Evolutionary conservation across 2,113 vertebrate species (phyloP).

Genomic region (Pycnonotus jocosus): DNA sequence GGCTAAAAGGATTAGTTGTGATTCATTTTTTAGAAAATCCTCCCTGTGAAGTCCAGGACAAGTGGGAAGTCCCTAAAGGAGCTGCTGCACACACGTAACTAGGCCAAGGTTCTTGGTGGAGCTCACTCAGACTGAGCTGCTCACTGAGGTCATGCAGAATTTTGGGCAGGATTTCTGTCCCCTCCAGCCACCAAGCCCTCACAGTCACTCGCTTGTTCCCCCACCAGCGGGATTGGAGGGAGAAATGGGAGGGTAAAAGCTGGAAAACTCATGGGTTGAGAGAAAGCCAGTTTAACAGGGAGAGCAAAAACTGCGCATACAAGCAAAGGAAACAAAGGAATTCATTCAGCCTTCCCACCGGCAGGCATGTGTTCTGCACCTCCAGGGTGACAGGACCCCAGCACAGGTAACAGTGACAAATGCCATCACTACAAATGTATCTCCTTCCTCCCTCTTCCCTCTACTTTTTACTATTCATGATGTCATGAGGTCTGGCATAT

Average conservation of each 20-base stretch:
- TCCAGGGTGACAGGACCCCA: not conserved
- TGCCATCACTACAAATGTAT: not conserved
- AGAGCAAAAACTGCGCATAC: not conserved
- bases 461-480: not conserved
- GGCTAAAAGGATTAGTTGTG: not conserved
- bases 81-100: rapidly evolving
- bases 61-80: not conserved
- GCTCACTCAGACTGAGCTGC: not conserved
- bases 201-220: rapidly evolving
- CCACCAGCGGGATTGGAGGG: rapidly evolving
- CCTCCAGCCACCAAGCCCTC: not conserved
- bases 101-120: rapidly evolving
- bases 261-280: not conserved
- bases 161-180: not conserved
- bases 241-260: not conserved
- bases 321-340: not conserved
- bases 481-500: not conserved
- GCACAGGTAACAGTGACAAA: not conserved
- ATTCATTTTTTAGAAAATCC: not conserved
- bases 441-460: not conserved
- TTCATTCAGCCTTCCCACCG: not conserved
- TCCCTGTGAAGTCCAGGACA: not conserved
- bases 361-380: not conserved
- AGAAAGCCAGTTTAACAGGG: not conserved
- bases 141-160: not conserved